These are phyloP conservation scores for Hirtodrosophila trivittata DNA, from an alignment of 2,888 invertebrate genomes.

Conservation along the genomic window DNA sequence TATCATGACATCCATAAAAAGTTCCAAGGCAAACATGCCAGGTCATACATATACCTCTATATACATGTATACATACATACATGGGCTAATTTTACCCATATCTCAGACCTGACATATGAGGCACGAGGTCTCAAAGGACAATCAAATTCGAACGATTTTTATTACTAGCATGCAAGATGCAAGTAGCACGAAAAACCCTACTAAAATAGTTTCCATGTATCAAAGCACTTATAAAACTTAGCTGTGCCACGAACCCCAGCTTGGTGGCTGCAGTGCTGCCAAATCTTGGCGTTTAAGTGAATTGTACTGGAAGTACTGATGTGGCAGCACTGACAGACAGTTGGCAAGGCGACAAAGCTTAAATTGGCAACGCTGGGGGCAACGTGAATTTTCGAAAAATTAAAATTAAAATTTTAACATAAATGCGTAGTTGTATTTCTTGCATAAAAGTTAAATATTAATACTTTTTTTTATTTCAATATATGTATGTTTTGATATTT, in stretches of 20 bases:
- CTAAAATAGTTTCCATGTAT: background rate
- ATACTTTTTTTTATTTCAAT: too few species aligned
- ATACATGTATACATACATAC: background rate
- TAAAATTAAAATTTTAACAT: too few species aligned
- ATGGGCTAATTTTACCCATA: slow-evolving; percentile 32
- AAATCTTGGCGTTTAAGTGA: too few species aligned
- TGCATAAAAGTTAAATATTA: too few species aligned
- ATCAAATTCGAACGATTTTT: slow-evolving; percentile 47
- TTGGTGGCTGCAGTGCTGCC: too few species aligned
- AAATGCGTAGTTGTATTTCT: too few species aligned
- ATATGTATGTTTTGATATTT: too few species aligned
- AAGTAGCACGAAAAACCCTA: background rate
- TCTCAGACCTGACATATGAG: slow-evolving; percentile 33
- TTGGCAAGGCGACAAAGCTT: background rate
- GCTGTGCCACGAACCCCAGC: background rate
- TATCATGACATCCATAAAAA: slow-evolving; percentile 47
- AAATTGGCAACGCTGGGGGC: background rate
- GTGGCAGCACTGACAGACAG: background rate
- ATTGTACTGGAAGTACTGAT: too few species aligned
- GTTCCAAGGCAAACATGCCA: slow-evolving; percentile 43
- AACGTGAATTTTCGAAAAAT: background rate
- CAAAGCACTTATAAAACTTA: background rate
- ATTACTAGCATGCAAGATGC: slow-evolving; percentile 41
- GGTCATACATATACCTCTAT: too few species aligned
- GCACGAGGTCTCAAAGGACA: slow-evolving; percentile 47